phyloP scores from a whole-genome alignment of 2,113 vertebrate species.

The Neomonachus schauinslandi region DNA sequence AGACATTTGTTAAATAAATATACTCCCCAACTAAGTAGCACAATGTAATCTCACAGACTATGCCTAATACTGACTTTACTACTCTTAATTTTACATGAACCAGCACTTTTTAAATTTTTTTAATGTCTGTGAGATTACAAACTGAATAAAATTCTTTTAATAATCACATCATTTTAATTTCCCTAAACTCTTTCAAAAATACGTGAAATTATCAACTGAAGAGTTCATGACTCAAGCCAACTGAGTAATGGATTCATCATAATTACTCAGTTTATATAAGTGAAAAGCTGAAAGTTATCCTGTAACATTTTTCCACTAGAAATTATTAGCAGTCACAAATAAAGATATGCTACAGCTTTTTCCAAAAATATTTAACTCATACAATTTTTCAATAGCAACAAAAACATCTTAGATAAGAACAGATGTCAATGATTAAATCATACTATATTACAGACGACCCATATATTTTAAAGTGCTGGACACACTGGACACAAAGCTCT shows the following conservation, averaged over 20 bases:
- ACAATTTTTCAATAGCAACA: conserved; percentile 13
- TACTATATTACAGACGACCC: neutral
- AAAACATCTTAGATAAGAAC: neutral
- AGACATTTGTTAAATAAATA: conserved; percentile 44
- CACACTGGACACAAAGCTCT: neutral
- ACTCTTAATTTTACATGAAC: conserved; percentile 13
- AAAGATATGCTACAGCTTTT: conserved; percentile 32
- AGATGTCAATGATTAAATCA: neutral
- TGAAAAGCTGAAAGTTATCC: conserved; percentile 78
- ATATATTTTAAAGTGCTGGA: neutral
- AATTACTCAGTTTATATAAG: conserved; percentile 74
- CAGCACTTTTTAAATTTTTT: conserved; percentile 28
- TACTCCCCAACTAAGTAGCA: neutral
- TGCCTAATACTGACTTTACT: neutral
- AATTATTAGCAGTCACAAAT: conserved; percentile 57
- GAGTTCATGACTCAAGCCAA: conserved; percentile 61
- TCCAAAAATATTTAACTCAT: conserved; percentile 31
- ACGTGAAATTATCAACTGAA: conserved; percentile 50
- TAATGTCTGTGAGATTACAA: conserved; percentile 29
- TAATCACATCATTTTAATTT: conserved; percentile 67
- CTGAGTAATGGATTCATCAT: conserved; percentile 76
- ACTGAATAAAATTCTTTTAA: conserved; percentile 74
- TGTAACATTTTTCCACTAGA: conserved; percentile 72
- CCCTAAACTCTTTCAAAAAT: conserved; percentile 24
- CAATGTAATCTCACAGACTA: neutral